Percentiles rank a stretch among this genome's conserved stretches.
Evolutionary conservation across 2,113 vertebrate species (phyloP).

Genomic region (Cepphus grylle): DNA sequence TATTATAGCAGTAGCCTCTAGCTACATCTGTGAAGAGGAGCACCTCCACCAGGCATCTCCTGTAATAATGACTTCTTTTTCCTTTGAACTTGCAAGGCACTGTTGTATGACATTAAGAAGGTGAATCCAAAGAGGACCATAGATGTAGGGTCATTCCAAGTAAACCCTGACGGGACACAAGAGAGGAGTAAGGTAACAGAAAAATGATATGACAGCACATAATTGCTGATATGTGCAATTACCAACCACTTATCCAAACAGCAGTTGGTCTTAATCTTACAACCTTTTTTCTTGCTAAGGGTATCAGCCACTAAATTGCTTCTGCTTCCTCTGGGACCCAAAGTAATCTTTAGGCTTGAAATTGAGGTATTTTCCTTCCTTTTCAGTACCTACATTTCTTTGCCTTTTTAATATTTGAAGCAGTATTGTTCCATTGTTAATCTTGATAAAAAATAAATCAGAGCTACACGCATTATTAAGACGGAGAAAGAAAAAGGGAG

Average conservation of each 20-base stretch:
- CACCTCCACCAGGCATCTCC: constrained; percentile 39
- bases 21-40: constrained; percentile 34
- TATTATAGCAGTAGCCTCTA: constrained; percentile 51
- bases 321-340: constrained; percentile 78
- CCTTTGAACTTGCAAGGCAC: constrained; percentile 71
- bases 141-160: constrained; percentile 85
- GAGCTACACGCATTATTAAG: not conserved
- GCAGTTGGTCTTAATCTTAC: constrained; percentile 83
- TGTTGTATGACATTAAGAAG: constrained; percentile 81
- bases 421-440: constrained; percentile 41
- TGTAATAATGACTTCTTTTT: constrained; percentile 40
- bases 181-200: constrained; percentile 87
- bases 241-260: constrained; percentile 83
- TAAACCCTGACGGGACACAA: constrained; percentile 84
- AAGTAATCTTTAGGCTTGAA: constrained; percentile 83
- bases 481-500: not conserved
- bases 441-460: constrained; percentile 66
- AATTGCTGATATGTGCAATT: constrained; percentile 83
- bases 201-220: constrained; percentile 71
- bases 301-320: constrained; percentile 83
- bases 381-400: constrained; percentile 76
- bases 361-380: constrained; percentile 77
- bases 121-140: constrained; percentile 87
- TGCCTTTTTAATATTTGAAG: constrained; percentile 65
- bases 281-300: constrained; percentile 80